Evolutionary conservation across 2,113 vertebrate species (phyloP).

Genomic region (Salvator merianae): DNA sequence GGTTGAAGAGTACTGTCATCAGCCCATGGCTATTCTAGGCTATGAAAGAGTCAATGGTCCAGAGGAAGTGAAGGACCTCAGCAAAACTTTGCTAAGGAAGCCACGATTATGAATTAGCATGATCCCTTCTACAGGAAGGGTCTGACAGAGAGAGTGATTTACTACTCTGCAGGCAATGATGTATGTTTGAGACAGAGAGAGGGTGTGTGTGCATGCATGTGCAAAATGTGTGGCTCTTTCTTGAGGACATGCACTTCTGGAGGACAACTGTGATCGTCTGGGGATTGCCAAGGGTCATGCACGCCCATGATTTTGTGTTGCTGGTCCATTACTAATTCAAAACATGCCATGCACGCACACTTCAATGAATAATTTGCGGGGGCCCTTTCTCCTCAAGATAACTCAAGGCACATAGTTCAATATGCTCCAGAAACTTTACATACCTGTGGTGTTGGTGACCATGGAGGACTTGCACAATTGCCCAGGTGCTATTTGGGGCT

Average conservation of each 20-base stretch:
- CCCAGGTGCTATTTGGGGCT: conserved; percentile 27
- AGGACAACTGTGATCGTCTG: conserved; percentile 29
- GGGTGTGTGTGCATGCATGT: neutral
- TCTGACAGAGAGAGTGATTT: neutral
- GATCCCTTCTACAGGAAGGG: neutral
- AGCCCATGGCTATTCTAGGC: conserved; percentile 92
- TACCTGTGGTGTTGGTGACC: conserved; percentile 55
- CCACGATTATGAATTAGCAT: conserved; percentile 81
- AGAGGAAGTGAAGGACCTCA: conserved; percentile 91
- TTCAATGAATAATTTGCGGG: conserved; percentile 38
- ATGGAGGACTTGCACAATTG: conserved; percentile 57
- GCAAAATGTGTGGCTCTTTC: neutral
- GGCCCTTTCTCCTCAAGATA: conserved; percentile 34
- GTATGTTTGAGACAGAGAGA: conserved; percentile 25
- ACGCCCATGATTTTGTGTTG: conserved; percentile 29
- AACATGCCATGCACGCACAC: conserved; percentile 1
- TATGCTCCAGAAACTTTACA: conserved; percentile 62
- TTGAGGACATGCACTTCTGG: neutral
- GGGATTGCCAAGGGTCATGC: conserved; percentile 55
- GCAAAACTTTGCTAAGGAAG: conserved; percentile 90
- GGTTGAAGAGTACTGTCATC: conserved; percentile 96
- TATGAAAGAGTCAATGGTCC: conserved; percentile 89
- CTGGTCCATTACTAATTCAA: conserved; percentile 24
- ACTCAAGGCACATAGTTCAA: conserved; percentile 16
- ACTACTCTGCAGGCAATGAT: neutral